phyloP scores from a whole-genome alignment of 2,888 invertebrate species.

The Morpho achilles region DNA sequence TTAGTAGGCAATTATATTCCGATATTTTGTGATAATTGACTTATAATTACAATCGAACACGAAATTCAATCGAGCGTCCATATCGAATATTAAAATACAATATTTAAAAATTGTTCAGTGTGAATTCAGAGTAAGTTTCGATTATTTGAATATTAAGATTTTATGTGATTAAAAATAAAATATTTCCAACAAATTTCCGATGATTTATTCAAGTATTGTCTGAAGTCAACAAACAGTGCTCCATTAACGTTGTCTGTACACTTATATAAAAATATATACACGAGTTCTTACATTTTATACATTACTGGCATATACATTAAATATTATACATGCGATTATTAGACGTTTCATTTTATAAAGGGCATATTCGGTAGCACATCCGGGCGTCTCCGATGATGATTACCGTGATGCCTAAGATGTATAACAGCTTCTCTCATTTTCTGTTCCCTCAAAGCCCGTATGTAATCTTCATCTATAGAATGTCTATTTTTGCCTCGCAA shows the following conservation, averaged over 20 bases:
- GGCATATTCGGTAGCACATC: conserved; percentile 58
- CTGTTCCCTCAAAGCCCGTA: conserved; percentile 60
- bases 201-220: conserved; percentile 54
- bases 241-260: conserved; percentile 46
- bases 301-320: conserved; percentile 30
- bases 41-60: conserved; percentile 5
- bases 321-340: conserved; percentile 24
- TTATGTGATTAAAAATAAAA: conserved; percentile 33
- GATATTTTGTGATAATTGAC: conserved; percentile 7
- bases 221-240: conserved; percentile 52
- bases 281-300: conserved; percentile 43
- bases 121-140: too few species aligned
- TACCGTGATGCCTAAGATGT: conserved; percentile 68
- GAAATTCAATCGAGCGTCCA: not conserved
- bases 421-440: conserved; percentile 66
- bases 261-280: conserved; percentile 59
- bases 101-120: conserved; percentile 1
- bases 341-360: conserved; percentile 50
- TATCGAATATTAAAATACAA: conserved; percentile 1
- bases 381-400: conserved; percentile 61
- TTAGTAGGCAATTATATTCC: conserved; percentile 4
- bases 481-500: conserved; percentile 47
- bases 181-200: conserved; percentile 33
- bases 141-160: not conserved
- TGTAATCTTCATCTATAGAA: conserved; percentile 59